Percentiles rank a stretch among this genome's conserved stretches.
Conservation (phyloP, 2,797 vertebrate species). For the Propithecus deckenii region DNA sequence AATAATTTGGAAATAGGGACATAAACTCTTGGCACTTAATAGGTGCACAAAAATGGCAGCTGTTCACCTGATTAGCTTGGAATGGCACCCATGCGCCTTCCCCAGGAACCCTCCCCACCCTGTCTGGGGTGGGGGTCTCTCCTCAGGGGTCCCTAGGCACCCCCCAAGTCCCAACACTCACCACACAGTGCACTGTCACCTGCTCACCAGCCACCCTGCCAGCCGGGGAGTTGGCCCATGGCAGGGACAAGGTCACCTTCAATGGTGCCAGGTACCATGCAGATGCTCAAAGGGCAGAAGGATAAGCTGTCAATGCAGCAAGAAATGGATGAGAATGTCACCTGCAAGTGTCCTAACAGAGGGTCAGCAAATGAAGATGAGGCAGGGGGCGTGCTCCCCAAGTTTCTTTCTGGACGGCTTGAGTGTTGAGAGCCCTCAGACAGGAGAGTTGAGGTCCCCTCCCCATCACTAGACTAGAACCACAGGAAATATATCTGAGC, state of each 20-base stretch:
- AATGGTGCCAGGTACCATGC: fast-evolving
- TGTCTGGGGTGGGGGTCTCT: not conserved
- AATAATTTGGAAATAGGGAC: not conserved
- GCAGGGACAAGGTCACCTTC: not conserved
- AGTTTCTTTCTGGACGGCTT: not conserved
- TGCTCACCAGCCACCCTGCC: fast-evolving
- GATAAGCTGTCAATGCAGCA: not conserved
- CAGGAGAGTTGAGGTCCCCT: fast-evolving
- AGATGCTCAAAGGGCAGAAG: not conserved
- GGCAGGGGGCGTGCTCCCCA: not conserved
- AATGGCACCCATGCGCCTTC: fast-evolving
- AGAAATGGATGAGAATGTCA: fast-evolving
- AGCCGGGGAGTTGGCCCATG: not conserved
- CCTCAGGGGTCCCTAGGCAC: not conserved
- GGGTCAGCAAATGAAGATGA: not conserved
- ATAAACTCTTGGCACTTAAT: not conserved
- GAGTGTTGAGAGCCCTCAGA: not conserved
- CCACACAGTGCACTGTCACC: too few relatives aligned
- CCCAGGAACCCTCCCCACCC: not conserved
- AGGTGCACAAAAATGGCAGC: not conserved
- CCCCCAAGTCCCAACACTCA: not conserved
- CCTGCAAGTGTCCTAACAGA: not conserved
- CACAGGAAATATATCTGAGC: not conserved
- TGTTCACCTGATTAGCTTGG: not conserved
- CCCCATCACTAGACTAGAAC: too few relatives aligned